Base-by-base conservation (phyloP, 2,888 invertebrate species). In the Chirona hameri region DNA sequence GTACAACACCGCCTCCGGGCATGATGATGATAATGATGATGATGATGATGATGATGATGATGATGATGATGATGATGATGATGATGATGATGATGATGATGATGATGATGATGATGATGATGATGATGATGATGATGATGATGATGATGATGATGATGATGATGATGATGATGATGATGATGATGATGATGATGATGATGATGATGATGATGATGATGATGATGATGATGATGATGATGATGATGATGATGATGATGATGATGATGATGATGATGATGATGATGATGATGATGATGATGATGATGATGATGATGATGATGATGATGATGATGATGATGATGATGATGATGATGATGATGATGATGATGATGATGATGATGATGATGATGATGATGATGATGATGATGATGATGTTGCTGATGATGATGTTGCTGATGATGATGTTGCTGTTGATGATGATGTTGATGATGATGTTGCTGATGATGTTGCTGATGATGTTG, bases 61-160 rank as follows among this genome's bases (percentile, higher is more conserved):
- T 79, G 29, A 79, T 79, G 29, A 79, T 79, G 29, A 79, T 79
- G 29, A 79, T 79, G 29, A 79, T 79, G 27, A 79, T 79, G 29
- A 79, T 79, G 27, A 79, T 79, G 27, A 15, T n/a, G 29, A 79
- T 79, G 27, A 79, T 79, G 29, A 79, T 79, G 29, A 79, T 79
- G 15, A 79, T 79, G 27, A 79, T 21, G 29, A 79, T 79, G 29
- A 79, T 79, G 29, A 15, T 21, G 27, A 79, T 79, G 29, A 79
- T 27, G 27, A 15, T 79, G 27, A 79, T 79, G 29, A 79, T n/a
- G 29, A n/a, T 79, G 27, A 79, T 79, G 27, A 79, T 79, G 15
- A 79, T 79, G 29, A 21, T 79, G 29, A 79, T 79, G 27, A 79
- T 27, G 27, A 79, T 79, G 15, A 79, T 21, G 29, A 79, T 79